Evolutionary conservation across 2,113 vertebrate species (phyloP).

Genomic region (Orycteropus afer): DNA sequence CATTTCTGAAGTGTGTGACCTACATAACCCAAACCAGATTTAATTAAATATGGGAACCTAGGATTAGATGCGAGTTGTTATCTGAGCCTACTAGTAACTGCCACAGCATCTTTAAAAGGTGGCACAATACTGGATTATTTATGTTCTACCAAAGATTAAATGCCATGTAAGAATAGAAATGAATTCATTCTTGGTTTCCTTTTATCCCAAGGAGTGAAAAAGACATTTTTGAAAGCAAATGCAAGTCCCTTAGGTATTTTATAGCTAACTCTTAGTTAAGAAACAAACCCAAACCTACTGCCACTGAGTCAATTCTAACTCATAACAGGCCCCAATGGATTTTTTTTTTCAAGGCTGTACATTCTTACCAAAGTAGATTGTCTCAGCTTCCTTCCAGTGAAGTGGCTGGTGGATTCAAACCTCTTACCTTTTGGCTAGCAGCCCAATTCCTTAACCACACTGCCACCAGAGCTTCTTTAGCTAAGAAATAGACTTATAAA

Average conservation of each 20-base stretch:
- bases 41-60: slow-evolving; percentile 73
- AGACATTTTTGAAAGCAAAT: background rate
- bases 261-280: slow-evolving; percentile 28
- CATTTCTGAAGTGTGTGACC: slow-evolving; percentile 58
- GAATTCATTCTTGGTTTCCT: slow-evolving; percentile 31
- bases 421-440: no score
- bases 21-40: slow-evolving; percentile 67
- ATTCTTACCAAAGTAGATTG: no score
- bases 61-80: slow-evolving; percentile 41
- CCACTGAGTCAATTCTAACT: no score
- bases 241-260: background rate
- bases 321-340: no score
- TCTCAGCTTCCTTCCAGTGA: no score
- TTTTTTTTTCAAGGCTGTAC: no score
- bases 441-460: no score
- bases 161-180: background rate
- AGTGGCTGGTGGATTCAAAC: no score
- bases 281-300: no score
- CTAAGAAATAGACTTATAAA: background rate
- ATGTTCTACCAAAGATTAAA: background rate
- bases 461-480: no score
- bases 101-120: slow-evolving; percentile 36
- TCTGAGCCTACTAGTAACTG: slow-evolving; percentile 45
- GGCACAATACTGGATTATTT: background rate
- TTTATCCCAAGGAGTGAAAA: background rate